Evolutionary conservation across 2,888 invertebrate genomes (phyloP).

Genomic region (Cataglyphis livida): DNA sequence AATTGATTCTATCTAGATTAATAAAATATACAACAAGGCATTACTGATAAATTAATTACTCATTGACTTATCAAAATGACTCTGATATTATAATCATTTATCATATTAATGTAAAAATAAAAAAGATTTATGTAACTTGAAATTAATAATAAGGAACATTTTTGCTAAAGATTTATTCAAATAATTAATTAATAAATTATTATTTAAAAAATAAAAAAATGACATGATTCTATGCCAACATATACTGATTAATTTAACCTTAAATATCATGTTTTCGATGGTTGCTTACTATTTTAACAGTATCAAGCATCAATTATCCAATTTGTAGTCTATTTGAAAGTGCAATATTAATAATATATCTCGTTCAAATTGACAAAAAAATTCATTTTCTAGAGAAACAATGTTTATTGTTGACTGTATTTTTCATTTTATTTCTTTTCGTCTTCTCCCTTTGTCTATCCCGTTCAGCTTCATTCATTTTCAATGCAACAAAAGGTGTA

Average conservation of each 20-base stretch:
- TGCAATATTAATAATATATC: not conserved
- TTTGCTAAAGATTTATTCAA: not conserved
- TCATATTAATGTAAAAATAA: not conserved
- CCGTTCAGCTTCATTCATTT: not conserved
- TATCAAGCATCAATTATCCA: not conserved
- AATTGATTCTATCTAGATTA: not conserved
- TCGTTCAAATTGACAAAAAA: not conserved
- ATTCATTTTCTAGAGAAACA: not conserved
- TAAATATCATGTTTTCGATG: not conserved
- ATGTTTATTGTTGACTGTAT: not conserved
- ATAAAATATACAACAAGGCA: not conserved
- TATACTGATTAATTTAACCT: not conserved
- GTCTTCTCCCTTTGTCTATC: not conserved
- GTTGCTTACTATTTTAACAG: not conserved
- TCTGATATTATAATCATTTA: not conserved
- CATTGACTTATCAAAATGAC: not conserved
- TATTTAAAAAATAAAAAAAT: not conserved
- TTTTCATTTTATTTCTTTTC: not conserved
- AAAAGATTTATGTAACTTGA: not conserved
- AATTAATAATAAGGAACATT: not conserved
- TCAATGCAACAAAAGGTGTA: not conserved
- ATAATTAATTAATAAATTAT: not conserved
- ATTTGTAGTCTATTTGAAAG: not conserved
- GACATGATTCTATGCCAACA: slow-evolving; percentile 9
- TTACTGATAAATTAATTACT: not conserved